These are phyloP conservation scores for Mesocentrotus franciscanus DNA, from an alignment of 53 echinoderm and acorn worm species.

Conservation along the genomic window DNA sequence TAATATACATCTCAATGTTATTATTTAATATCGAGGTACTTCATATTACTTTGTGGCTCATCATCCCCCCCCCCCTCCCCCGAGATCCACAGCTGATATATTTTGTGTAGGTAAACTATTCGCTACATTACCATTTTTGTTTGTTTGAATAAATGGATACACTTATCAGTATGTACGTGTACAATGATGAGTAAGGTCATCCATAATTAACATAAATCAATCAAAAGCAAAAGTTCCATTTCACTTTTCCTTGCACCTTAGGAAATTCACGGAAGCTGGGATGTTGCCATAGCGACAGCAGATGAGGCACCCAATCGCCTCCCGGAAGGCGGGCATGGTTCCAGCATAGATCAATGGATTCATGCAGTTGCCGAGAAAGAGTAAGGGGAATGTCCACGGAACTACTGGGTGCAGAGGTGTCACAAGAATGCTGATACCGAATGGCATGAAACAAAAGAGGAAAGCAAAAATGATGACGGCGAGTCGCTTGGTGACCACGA, in stretches of 20 bases:
- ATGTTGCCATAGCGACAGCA: slow-evolving; percentile 68
- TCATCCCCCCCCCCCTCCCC: too few relatives aligned
- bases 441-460: slow-evolving; percentile 81
- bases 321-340: slow-evolving; percentile 83
- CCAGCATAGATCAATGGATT: slow-evolving; percentile 91
- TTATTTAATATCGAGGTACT: too few relatives aligned
- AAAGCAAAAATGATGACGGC: slow-evolving; percentile 88
- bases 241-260: not conserved
- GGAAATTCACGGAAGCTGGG: slow-evolving; percentile 49
- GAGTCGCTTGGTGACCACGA: slow-evolving; percentile 82
- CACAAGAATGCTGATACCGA: slow-evolving; percentile 75
- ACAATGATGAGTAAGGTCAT: too few relatives aligned
- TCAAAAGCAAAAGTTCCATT: not conserved
- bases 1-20: too few relatives aligned
- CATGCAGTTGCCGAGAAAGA: slow-evolving; percentile 79
- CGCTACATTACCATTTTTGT: too few relatives aligned
- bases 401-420: slow-evolving; percentile 75
- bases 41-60: too few relatives aligned
- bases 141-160: too few relatives aligned
- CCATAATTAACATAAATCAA: too few relatives aligned
- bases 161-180: too few relatives aligned
- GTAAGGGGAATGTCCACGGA: slow-evolving; percentile 77
- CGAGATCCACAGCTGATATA: too few relatives aligned
- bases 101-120: too few relatives aligned
- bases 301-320: slow-evolving; percentile 75